A percentile compares a stretch with the other conserved stretches of the same genome.
phyloP scores from a whole-genome alignment of 1,140 invertebrate species.

The Yoshiicerus persimilis region DNA sequence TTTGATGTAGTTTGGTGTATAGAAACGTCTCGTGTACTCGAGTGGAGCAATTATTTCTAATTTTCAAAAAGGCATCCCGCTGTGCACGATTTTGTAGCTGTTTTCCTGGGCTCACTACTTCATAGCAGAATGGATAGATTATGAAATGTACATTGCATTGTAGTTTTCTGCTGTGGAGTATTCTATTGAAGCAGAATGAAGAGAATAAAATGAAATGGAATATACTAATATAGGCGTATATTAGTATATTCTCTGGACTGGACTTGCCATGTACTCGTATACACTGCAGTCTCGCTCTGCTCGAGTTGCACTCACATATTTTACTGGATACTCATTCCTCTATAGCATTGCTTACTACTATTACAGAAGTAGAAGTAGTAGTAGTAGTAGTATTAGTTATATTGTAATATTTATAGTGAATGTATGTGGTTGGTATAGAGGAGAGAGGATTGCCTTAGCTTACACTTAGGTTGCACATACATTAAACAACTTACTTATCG shows the following conservation, averaged over 20 bases:
- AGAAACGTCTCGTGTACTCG: constrained; percentile 1
- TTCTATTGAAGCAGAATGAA: not conserved
- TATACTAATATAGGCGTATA: not conserved
- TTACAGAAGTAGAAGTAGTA: no score
- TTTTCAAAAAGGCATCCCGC: constrained; percentile 47
- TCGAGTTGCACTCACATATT: not conserved
- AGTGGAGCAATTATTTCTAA: constrained; percentile 48
- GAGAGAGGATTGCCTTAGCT: not conserved
- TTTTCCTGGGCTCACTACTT: constrained; percentile 8
- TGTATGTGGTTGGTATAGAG: not conserved
- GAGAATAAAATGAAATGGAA: not conserved
- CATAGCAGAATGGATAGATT: constrained; percentile 13
- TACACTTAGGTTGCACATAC: not conserved
- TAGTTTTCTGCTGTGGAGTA: not conserved
- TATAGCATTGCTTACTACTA: no score
- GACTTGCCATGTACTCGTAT: not conserved
- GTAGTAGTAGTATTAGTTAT: not conserved
- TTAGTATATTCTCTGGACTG: not conserved
- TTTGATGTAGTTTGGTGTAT: not conserved
- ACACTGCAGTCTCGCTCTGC: not conserved
- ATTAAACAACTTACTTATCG: not conserved
- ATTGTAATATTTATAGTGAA: not conserved
- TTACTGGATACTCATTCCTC: not conserved
- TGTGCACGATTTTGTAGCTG: constrained; percentile 46
- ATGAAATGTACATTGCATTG: constrained; percentile 11